Base-by-base conservation (phyloP, 2,888 invertebrate species). In the Sminthurides aquaticus region DNA sequence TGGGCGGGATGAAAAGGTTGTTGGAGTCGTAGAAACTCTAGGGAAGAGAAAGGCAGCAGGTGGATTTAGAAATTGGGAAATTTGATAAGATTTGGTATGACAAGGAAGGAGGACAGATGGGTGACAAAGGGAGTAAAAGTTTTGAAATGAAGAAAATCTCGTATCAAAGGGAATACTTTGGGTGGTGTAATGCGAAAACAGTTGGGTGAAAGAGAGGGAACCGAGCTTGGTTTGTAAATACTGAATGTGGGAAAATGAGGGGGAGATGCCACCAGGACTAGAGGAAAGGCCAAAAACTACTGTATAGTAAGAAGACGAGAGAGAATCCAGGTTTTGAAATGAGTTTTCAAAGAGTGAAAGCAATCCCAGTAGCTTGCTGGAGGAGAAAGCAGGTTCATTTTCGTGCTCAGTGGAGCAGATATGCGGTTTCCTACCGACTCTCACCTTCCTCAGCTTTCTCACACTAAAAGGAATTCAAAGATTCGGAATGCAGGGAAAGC, bases 331-430 rank as follows among this genome's bases (percentile, higher is more conserved):
- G 27, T 49, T 57, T 49, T 54, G 62, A 28, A 57, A 24, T 18
- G 57, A 65, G 60, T 68, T 69, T 65, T 52, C 65, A 64, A 64
- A 67, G 68, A 65, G 25, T 67, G 71, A 64, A 68, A 69, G 66
- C 67, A 69, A 64, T 64, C 62, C 57, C n/a, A n/a, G 49, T 49
- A 43, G 55, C 8, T 20, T 62, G 67, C 29, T 65, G 49, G 25
- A 26, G 65, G 59, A 60, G 59, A 66, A 69, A 68, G 68, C 56
- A 66, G 67, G 69, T 73, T 74, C 73, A 74, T 74, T 74, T 74
- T 74, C 72, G 69, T 72, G 74, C 73, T 71, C 69, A 69, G 67
- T 68, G 66, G 66, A 74, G 73, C 74, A 71, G 59, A 68, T 65
- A 67, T 69, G 66, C 69, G 70, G 69, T 69, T 68, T 70, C 62